Percentiles rank a stretch among this genome's conserved stretches.
Evolutionary conservation across 2,113 vertebrate species (phyloP).

Genomic region (Rhinopithecus roxellana): DNA sequence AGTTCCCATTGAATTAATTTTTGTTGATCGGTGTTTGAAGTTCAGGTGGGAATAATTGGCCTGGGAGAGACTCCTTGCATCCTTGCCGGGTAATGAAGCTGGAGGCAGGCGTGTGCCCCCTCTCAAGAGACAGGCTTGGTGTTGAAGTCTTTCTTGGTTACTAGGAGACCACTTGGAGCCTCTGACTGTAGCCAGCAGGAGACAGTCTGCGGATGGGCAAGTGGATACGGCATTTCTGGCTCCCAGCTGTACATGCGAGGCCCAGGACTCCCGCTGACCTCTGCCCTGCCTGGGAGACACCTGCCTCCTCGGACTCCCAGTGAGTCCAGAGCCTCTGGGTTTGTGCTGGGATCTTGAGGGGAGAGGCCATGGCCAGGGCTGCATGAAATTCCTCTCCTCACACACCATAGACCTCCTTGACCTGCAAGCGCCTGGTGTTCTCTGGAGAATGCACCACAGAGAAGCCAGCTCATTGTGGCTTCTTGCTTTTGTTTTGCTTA

Average conservation of each 20-base stretch:
- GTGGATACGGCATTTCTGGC: rapidly evolving
- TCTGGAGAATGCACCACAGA: rapidly evolving
- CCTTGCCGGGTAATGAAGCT: not conserved
- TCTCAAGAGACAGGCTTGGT: not conserved
- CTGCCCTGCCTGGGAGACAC: rapidly evolving
- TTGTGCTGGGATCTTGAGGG: not conserved
- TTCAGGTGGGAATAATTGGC: not conserved
- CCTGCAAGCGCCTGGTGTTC: rapidly evolving
- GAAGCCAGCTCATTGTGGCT: rapidly evolving
- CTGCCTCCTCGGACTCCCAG: not conserved
- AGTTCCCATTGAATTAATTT: constrained; percentile 14
- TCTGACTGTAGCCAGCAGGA: not conserved
- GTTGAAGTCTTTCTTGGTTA: not conserved
- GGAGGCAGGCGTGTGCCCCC: rapidly evolving
- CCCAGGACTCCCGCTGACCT: not conserved
- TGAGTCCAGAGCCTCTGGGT: rapidly evolving
- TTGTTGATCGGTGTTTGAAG: not conserved
- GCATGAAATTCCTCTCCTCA: rapidly evolving
- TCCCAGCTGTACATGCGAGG: rapidly evolving
- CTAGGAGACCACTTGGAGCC: not conserved
- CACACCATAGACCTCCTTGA: rapidly evolving
- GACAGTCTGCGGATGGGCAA: rapidly evolving
- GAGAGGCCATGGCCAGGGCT: rapidly evolving
- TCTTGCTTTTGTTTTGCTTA: not conserved
- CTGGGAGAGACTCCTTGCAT: not conserved